Evolutionary conservation across 2,888 invertebrate species (phyloP), one percentile per base, ranked within the genome.

Genomic region (Eupelmus urozonus): DNA sequence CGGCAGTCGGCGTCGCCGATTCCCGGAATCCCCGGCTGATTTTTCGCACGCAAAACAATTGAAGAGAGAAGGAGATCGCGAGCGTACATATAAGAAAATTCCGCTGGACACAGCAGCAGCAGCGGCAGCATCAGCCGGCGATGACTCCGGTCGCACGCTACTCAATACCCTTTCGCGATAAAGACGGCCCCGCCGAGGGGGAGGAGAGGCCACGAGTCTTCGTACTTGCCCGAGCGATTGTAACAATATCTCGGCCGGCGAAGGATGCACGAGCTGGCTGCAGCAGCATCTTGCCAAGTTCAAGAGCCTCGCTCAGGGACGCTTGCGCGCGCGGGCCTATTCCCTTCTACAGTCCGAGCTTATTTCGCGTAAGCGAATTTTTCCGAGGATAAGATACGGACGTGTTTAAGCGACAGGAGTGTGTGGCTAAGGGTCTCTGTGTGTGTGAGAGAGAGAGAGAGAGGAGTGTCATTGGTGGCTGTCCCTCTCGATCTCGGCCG

Each of bases 231-330:
- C 71, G 59, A 42, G 86, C 85, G 87, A 89, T 88, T 87, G 89
- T 89, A 89, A 89, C 87, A 87, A 88, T 88, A 89, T 87, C 85
- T 86, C 84, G 81, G 20, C 81, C 83, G 83, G 85, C 85, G 85
- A 86, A 87, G 77, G 77, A 11, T 79, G 80, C 57, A 45, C 34
- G 53, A 11, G 65, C 23, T 42, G 20, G 60, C 60, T 42, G 40
- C 20, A 42, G 27, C 59, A 45, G 29, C 45, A 42, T 76, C 83
- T 78, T 80, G 81, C 81, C 83, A 89, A 88, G 89, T 89, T 89
- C 89, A 89, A 89, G 89, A 89, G 88, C 88, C 89, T 84, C 84
- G 84, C 84, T 89, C 89, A 89, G 88, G 89, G 89, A 88, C 87
- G 82, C 81, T 49, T 73, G 78, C 78, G 80, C 81, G 42, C 51